Percentiles rank a stretch among this genome's conserved stretches.
Evolutionary conservation across 2,888 invertebrate species (phyloP).

Genomic region (Lamproptera curius): DNA sequence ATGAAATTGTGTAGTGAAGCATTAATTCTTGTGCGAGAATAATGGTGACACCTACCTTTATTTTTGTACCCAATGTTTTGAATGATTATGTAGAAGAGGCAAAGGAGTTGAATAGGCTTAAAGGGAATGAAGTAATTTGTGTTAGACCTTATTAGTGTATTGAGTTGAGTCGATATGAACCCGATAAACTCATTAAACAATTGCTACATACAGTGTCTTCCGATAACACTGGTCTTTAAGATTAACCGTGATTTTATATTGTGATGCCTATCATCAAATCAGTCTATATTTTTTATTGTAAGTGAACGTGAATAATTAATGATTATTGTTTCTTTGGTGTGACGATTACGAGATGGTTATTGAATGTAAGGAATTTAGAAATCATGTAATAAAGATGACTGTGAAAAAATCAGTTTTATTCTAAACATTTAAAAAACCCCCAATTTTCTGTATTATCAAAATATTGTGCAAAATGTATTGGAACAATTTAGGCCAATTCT

Average conservation of each 20-base stretch:
- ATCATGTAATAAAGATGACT: conserved; percentile 70
- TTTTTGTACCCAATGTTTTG: conserved; percentile 72
- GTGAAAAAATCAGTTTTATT: too few species aligned
- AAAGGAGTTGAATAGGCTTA: conserved; percentile 41
- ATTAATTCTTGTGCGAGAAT: conserved; percentile 33
- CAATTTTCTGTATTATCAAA: too few species aligned
- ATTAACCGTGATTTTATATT: conserved; percentile 42
- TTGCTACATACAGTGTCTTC: conserved; percentile 60
- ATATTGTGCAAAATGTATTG: too few species aligned
- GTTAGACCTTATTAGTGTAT: conserved; percentile 18
- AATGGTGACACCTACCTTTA: conserved; percentile 58
- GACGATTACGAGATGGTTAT: conserved; percentile 62
- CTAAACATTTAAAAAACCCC: too few species aligned
- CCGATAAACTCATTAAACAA: conserved; percentile 35
- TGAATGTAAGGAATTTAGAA: conserved; percentile 68
- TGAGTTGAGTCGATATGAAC: conserved; percentile 28
- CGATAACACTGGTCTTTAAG: conserved; percentile 57
- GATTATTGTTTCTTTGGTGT: conserved; percentile 55
- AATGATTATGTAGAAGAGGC: conserved; percentile 49
- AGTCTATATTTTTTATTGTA: conserved; percentile 51
- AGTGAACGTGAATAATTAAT: conserved; percentile 31
- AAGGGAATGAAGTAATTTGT: conserved; percentile 29
- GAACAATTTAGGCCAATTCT: too few species aligned
- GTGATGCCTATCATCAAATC: conserved; percentile 63
- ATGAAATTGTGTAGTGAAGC: conserved; percentile 36